Base-by-base conservation (phyloP, 2,888 invertebrate species). In the Spilarctia lutea region DNA sequence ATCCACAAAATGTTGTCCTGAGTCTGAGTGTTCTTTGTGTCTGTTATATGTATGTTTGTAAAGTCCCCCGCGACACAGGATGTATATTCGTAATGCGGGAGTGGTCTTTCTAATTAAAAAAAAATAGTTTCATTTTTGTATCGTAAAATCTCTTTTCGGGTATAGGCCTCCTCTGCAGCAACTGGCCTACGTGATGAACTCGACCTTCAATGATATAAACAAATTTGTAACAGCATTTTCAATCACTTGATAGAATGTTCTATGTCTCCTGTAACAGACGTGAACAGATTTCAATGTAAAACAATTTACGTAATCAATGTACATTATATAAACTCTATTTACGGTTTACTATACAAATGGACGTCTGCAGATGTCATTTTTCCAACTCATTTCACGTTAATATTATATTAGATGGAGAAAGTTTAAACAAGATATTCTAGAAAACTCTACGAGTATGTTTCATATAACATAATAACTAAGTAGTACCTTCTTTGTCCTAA, bases 281-380 rank as follows among this genome's bases (percentile, higher is more conserved):
- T 24, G 30, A 30, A 68, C 27, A 18, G 4, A 48, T 13, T 48
- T 33, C 11, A 68, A 68, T 24, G 24, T 48, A 68, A 68, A 68
- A 33, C 30, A 33, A 33, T 48, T 48, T 33, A 33, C 48, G 48
- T 68, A 48, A 68, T 68, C 30, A 68, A 33, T 30, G 10, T 48
- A 24, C 13, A 69, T 69, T 56, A 56, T 60, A 69, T 69, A 69
- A 39, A 56, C n/a, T 69, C 33, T 48, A 33, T 48, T 68, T 48
- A 68, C 48, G 24, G n/a, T 68, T 68, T 33, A 48, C 68, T 48
- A 33, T 48, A 20, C 18, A 33, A 33, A 48, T 68, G 33, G 20
- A 68, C 48, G 24, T 68, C 68, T 68, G 68, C 48, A 68, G 33
- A 68, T 68, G 68, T 68, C 68, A 48, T 7, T 48, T 33, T 48